Evolutionary conservation across 2,797 vertebrate species (phyloP), one percentile per base, ranked within the genome.

Genomic region (Cheirogaleus major): DNA sequence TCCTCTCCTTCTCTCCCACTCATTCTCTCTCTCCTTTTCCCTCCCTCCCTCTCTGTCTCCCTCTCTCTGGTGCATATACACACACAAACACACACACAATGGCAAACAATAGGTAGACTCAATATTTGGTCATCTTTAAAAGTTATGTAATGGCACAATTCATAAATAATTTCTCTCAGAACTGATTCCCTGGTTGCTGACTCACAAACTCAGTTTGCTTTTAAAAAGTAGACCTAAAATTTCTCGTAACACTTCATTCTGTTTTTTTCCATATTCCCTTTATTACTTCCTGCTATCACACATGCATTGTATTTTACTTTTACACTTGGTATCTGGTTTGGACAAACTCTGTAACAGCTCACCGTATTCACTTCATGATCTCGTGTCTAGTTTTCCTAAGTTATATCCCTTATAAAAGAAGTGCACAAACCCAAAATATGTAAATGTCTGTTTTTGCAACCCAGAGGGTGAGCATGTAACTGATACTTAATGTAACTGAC

Each of bases 391-490:
- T 81, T 94, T 96, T 83, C 72, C 67, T 80, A 93, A 97, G 78
- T 86, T 89, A 86, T 48, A 80, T 35, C 17, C 75, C 65, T 89
- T 86, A 78, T 87, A 84, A 97, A 88, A 96, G 91, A 96, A 61
- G 23, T 55, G 1, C 38, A 73, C 30, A 50, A 85, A 73, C 75
- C 65, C 48, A 13, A 81, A 92, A 93, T 52, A 78, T n/a, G 79
- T 80, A 87, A 80, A 87, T 83, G 76, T 65, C 67, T 69, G 27
- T 63, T 96, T 89, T 27, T 84, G 75, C 1, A 6, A 91, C 50
- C 82, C 72, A 65, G 72, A 82, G 43, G 43, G 55, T 45, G 45
- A 87, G 23, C 14, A 23, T 63, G 52, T 72, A 90, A 75, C 59
- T 43, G 61, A 91, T 27, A 57, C 11, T n/a, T n/a, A 93, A 94